Base-by-base conservation (phyloP, 2,113 vertebrate species). In the Silurus asotus region DNA sequence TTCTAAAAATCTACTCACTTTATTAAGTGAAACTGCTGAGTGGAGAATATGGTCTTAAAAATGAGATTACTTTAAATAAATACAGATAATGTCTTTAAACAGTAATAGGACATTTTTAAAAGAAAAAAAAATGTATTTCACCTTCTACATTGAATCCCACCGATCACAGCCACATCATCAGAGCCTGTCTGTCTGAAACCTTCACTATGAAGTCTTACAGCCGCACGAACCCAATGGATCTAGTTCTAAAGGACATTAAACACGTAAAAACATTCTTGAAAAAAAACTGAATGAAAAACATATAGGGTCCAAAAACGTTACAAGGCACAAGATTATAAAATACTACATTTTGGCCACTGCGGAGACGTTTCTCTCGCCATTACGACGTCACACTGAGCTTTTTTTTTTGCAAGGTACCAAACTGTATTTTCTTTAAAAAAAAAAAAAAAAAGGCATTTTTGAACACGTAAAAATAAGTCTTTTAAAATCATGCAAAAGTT, bases 11-110 rank as follows among this genome's bases (percentile, higher is more conserved):
- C 86, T 86, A 96, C 95, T 93, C 92, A 93, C 95, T 97, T 97
- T 97, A 97, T 97, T 97, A 93, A 92, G 94, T 95, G 95, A 96
- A 92, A 94, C 95, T 96, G 96, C 96, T 95, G 96, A 96, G 87
- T 78, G 87, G 92, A 94, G 90, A 95, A 93, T 94, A 94, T 94
- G 93, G 91, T 91, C 93, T 90, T 95, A 92, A 88, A 88, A 87
- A 88, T 82, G 89, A 82, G 86, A 94, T 93, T 89, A 81, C 80
- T 86, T 91, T 89, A 88, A 90, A 90, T 91, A 96, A 95, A 96
- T 97, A 97, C 96, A 96, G 96, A 95, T 95, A 95, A 88, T 56
- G 95, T 95, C 96, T 96, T 79, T 94, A 95, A 95, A 96, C 76
- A 82, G 94, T 92, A 95, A 96, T 90, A 92, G 89, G 89, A 88